These are phyloP conservation scores for Micromys minutus DNA, from an alignment of 2,113 vertebrate species.

Conservation along the genomic window DNA sequence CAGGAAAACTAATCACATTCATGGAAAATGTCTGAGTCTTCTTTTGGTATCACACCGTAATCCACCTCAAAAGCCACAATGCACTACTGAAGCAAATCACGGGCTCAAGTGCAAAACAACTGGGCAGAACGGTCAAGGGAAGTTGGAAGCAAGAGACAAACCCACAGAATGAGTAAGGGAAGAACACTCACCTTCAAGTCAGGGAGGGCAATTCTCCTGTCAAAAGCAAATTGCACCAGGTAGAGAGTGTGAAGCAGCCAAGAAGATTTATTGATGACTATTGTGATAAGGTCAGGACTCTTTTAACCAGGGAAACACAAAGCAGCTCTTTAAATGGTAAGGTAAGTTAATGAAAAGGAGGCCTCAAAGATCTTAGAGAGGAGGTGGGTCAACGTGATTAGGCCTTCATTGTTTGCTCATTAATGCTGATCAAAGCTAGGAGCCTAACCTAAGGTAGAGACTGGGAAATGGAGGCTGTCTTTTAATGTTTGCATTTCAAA, in stretches of 20 bases:
- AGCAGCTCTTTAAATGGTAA: neutral
- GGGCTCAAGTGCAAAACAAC: neutral
- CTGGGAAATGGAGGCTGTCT: neutral
- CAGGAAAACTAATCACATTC: neutral
- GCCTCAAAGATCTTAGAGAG: neutral
- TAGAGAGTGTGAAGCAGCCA: neutral
- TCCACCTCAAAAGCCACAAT: neutral
- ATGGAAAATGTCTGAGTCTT: neutral
- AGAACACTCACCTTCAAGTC: neutral
- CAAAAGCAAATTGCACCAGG: neutral
- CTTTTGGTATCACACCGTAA: neutral
- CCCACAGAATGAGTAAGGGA: neutral
- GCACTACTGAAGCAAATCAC: neutral
- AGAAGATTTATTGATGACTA: neutral
- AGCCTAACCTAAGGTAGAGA: neutral
- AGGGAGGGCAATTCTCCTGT: neutral
- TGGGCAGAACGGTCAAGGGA: neutral
- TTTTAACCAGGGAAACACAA: neutral
- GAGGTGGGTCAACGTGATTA: neutral
- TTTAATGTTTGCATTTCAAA: constrained; percentile 37
- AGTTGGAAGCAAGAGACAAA: neutral
- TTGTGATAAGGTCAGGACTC: neutral
- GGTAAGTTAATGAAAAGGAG: neutral
- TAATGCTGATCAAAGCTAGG: neutral
- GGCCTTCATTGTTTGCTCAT: constrained; percentile 43